These are phyloP conservation scores for Dryadula phaetusa DNA, from an alignment of 2,888 invertebrate species.

Conservation along the genomic window DNA sequence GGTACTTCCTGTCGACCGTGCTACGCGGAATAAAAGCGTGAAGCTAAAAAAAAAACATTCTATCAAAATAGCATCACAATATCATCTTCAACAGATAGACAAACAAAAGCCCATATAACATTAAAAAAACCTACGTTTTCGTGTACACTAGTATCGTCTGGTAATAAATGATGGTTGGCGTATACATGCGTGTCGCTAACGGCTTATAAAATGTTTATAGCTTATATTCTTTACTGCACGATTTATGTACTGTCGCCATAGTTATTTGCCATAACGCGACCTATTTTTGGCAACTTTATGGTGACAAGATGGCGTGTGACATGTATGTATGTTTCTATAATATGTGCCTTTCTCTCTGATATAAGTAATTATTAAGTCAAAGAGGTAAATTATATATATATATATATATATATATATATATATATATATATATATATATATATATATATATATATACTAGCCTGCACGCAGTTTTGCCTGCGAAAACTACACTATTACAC, in stretches of 20 bases:
- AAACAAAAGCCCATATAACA: no score
- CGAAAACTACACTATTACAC: no score
- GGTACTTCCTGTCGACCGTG: no score
- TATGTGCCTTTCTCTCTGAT: neutral
- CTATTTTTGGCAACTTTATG: constrained; percentile 46
- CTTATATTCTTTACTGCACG: constrained; percentile 56
- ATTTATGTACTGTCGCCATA: constrained; percentile 55
- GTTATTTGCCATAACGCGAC: constrained; percentile 46
- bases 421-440: no score
- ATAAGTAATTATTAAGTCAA: neutral
- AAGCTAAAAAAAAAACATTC: no score
- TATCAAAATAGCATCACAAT: no score
- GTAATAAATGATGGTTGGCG: constrained; percentile 49
- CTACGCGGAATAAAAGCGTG: no score
- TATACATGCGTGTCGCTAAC: constrained; percentile 58
- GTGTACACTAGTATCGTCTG: neutral
- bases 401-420: no score
- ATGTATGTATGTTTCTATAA: neutral
- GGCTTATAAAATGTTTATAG: constrained; percentile 68
- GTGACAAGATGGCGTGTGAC: constrained; percentile 36
- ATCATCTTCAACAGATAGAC: no score
- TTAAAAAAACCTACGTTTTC: neutral
- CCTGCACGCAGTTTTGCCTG: no score
- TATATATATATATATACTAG: no score
- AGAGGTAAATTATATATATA: no score